Conservation (phyloP, 1,140 invertebrate genomes). For the silkworm (Bombyx mori) region ASM3026992v2 NC_085111.1:6035001-6035500, state of each 20-base stretch:
- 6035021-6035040: too few species aligned
- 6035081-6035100: too few species aligned
- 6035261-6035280: slow-evolving; percentile 60
- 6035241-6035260: slow-evolving; percentile 35
- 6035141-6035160: too few species aligned
- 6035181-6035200: too few species aligned
- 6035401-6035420: slow-evolving; percentile 18
- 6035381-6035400: slow-evolving; percentile 24
- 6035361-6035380: background rate
- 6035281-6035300: slow-evolving; percentile 57
- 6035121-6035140: too few species aligned
- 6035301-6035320: slow-evolving; percentile 22
- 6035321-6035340: slow-evolving; percentile 1
- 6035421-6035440: slow-evolving; percentile 13
- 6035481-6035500: slow-evolving; percentile 2
- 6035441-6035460: slow-evolving; percentile 2
- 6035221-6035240: slow-evolving; percentile 51
- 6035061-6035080: too few species aligned
- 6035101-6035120: too few species aligned
- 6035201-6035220: too few species aligned
- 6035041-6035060: too few species aligned
- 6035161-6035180: too few species aligned
- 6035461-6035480: too few species aligned
- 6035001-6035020: too few species aligned
- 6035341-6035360: slow-evolving; percentile 5